phyloP scores from a whole-genome alignment of 2,113 vertebrate species.

The Phalacrocorax carbo region DNA sequence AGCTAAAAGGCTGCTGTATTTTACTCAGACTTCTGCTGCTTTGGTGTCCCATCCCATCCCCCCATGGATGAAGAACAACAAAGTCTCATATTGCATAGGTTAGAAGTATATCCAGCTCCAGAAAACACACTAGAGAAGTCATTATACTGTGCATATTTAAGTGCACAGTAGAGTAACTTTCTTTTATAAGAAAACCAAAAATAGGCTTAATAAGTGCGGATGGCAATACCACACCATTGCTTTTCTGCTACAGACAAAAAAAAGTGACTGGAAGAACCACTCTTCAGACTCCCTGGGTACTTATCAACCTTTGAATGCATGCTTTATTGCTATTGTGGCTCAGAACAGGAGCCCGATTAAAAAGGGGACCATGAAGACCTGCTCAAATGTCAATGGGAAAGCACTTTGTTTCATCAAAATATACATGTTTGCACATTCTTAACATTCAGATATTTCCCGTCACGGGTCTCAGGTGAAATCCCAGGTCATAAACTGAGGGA shows the following conservation, averaged over 20 bases:
- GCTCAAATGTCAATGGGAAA: background rate
- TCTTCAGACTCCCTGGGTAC: background rate
- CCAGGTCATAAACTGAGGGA: background rate
- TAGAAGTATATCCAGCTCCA: background rate
- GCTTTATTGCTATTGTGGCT: background rate
- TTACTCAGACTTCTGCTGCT: background rate
- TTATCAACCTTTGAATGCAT: background rate
- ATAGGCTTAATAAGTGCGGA: background rate
- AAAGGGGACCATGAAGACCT: background rate
- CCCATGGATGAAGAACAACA: background rate
- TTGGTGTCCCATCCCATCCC: background rate
- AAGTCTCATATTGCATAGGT: background rate
- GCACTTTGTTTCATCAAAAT: background rate
- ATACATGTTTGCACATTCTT: background rate
- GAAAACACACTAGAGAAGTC: background rate
- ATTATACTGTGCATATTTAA: background rate
- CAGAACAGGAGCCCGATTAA: background rate
- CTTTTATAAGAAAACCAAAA: background rate
- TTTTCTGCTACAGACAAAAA: background rate
- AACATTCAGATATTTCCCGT: background rate
- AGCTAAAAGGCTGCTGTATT: background rate
- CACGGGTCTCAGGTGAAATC: background rate
- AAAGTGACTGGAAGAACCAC: background rate
- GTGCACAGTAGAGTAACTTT: background rate
- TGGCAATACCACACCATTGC: background rate